A percentile compares a stretch with the other conserved stretches of the same genome.
Conservation (phyloP, 2,113 vertebrate genomes). For the Phodopus roborovskii region DNA sequence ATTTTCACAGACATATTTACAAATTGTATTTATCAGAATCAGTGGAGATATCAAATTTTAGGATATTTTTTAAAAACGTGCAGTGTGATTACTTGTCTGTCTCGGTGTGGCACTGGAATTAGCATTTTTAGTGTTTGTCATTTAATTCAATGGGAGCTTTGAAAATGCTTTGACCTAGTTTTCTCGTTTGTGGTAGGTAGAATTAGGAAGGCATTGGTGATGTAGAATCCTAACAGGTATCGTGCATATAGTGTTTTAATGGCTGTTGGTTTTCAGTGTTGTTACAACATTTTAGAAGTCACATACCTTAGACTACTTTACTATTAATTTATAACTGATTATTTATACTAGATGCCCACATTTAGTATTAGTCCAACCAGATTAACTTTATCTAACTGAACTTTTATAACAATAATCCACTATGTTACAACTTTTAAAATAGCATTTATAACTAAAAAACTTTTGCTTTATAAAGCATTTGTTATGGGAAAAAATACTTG, state of each 20-base stretch:
- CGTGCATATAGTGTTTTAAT: conserved; percentile 75
- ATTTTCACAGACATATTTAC: conserved; percentile 20
- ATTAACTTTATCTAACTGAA: conserved; percentile 69
- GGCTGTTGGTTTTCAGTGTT: conserved; percentile 74
- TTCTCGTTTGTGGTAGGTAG: conserved; percentile 71
- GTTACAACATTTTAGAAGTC: conserved; percentile 77
- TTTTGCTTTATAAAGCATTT: conserved; percentile 80
- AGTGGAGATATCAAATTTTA: conserved; percentile 43
- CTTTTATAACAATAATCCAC: conserved; percentile 72
- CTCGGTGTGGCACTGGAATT: conserved; percentile 76
- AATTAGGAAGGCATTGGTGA: conserved; percentile 71
- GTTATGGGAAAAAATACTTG: conserved; percentile 76
- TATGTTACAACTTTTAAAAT: conserved; percentile 76
- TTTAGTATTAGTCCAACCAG: conserved; percentile 69
- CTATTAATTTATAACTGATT: conserved; percentile 71
- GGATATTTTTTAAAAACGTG: conserved; percentile 50
- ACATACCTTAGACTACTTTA: conserved; percentile 62
- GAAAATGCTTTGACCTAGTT: conserved; percentile 77
- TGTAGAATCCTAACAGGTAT: conserved; percentile 71
- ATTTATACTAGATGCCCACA: conserved; percentile 69
- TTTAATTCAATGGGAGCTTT: conserved; percentile 77
- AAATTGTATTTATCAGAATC: conserved; percentile 1
- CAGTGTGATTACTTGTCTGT: conserved; percentile 67
- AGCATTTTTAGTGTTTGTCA: conserved; percentile 77
- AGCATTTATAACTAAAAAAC: conserved; percentile 73